phyloP scores from a whole-genome alignment of 2,113 vertebrate genomes.

The Spilogale gracilis region DNA sequence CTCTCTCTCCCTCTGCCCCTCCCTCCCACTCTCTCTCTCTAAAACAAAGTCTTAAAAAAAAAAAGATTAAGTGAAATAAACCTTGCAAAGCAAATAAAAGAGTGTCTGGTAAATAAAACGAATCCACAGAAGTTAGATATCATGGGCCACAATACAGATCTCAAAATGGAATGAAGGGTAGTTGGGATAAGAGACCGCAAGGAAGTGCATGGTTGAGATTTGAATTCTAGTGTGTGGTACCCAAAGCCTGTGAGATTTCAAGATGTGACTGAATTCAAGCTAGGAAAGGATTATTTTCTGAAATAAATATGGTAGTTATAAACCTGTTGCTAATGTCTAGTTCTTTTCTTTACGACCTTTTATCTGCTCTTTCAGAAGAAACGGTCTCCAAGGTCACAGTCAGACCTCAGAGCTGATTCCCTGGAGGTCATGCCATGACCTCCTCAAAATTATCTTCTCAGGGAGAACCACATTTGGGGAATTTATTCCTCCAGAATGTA shows the following conservation, averaged over 20 bases:
- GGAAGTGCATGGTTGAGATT: not conserved
- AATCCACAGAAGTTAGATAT: not conserved
- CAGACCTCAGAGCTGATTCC: not conserved
- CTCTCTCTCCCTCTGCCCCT: not conserved
- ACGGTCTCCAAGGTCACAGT: not conserved
- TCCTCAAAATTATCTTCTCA: not conserved
- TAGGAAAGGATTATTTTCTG: slow-evolving; percentile 36
- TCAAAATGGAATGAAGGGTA: not conserved
- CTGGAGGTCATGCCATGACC: not conserved
- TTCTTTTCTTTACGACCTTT: not conserved
- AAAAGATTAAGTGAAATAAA: not conserved
- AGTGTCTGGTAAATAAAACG: not conserved
- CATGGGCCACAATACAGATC: not conserved
- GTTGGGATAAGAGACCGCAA: not conserved
- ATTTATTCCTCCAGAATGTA: slow-evolving; percentile 18
- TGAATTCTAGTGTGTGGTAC: not conserved
- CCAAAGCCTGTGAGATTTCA: slow-evolving; percentile 33
- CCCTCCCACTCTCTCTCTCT: not conserved
- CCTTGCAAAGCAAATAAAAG: not conserved
- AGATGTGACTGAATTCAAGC: not conserved
- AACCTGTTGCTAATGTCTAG: not conserved
- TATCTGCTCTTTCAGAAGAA: not conserved
- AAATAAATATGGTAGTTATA: not conserved
- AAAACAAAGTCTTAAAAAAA: not conserved
- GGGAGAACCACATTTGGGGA: not conserved